Base-by-base conservation (phyloP, 2,113 vertebrate genomes). In the Haemorhous mexicanus region DNA sequence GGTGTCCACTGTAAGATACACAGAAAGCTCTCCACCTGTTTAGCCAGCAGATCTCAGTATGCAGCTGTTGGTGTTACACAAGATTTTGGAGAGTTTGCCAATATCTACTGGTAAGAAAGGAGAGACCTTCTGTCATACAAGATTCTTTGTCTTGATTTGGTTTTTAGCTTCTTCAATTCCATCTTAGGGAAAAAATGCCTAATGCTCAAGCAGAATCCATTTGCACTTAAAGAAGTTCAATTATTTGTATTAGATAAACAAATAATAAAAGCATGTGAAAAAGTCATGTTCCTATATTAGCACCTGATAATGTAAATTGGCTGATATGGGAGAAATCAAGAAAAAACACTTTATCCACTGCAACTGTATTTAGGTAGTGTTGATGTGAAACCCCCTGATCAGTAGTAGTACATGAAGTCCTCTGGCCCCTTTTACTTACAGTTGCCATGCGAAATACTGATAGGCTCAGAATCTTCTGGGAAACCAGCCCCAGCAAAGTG, bases 381-480 rank as follows among this genome's bases (percentile, higher is more conserved):
- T 73, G 28, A 27, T 47, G 44, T 16, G 9, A 91, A 93, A 26
- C 47, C 22, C 35, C 10, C 11, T 59, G 27, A 62, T 62, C 26
- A 69, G 32, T 46, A 69, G 32, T 50, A 64, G 32, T 32, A 72
- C 73, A 75, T 46, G 1, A 67, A 85, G 7, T 67, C 41, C 16
- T 52, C 78, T 73, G 35, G 32, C 14, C 44, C 68, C 37, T 84
- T 84, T 67, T 98, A 99, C 99, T 99, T 97, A 99, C 99, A 99
- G 99, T 99, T 99, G 98, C 99, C 99, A 98, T 99, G 99, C 96
- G 99, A 99, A 98, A 99, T 99, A 98, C 99, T 99, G 98, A 99
- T 99, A 13, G 99, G 99, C 98, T 99, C 99, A 86, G 98, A 98
- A 98, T 99, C 99, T 98, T 99, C 99, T 96, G 99, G 99, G 98